Base-by-base conservation (phyloP, 2,888 invertebrate species). In the Rhaphigaster nebulosa region DNA sequence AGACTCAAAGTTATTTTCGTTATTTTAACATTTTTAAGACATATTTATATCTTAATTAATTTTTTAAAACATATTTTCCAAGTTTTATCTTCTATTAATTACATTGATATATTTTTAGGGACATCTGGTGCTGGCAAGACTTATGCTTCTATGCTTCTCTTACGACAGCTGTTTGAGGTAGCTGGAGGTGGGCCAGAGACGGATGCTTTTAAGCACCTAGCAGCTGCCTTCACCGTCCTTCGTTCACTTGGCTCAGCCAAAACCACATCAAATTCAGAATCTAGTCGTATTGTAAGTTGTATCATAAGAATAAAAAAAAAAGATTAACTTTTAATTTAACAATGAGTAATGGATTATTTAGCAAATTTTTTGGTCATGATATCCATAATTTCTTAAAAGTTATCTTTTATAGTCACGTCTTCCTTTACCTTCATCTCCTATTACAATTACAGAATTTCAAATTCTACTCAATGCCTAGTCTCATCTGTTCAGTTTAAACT, bases 141-240 rank as follows among this genome's bases (percentile, higher is more conserved):
- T 91, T 97, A 98, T 94, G 97, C 98, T 92, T 98, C 98, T 38
- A 98, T 98, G 98, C 95, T 98, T 93, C 94, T 98, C 93, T 95
- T 99, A 93, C 95, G 98, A 93, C 97, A 98, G 93, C 94, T 99
- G 93, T 98, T 98, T 94, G 98, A 98, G 93, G 97, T 98, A 92
- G 98, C 98, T 91, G 98, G 98, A 92, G 98, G 98, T 93, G 98
- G 98, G 88, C 97, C 97, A 8, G 98, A 98, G 95, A 98, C 98
- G 41, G 98, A 98, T 94, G 98, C 98, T 87, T 99, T 98, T 94
- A 98, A 98, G 94, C 98, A 98, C 94, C 95, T 98, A 92, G 98
- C 98, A 26, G 98, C 99, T 90, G 98, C 98, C 89, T 98, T 99
- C 94, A 98, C 98, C 92, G 98, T 98, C 92, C 95, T 99, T 93